These are phyloP conservation scores for Tinea pellionella DNA, from an alignment of 2,888 invertebrate genomes.

Conservation along the genomic window DNA sequence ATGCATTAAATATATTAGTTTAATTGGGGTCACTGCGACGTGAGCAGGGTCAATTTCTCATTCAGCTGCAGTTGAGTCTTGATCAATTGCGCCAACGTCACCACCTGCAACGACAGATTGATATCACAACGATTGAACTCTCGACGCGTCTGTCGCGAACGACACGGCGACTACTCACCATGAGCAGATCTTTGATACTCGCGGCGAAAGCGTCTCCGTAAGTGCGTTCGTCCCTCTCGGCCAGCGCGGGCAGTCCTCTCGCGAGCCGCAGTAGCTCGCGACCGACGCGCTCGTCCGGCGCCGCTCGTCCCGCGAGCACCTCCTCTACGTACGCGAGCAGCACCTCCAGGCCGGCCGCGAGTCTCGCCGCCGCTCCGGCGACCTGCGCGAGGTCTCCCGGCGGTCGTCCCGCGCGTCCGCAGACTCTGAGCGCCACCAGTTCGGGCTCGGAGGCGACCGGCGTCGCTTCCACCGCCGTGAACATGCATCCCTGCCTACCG, in stretches of 20 bases:
- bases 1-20: too few relatives aligned
- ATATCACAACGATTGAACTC: too few relatives aligned
- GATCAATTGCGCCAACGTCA: slow-evolving; percentile 94
- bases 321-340: slow-evolving; percentile 91
- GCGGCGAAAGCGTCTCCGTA: slow-evolving; percentile 96
- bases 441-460: slow-evolving; percentile 94
- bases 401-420: background rate
- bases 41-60: slow-evolving; percentile 92
- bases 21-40: slow-evolving; percentile 74
- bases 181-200: slow-evolving; percentile 95
- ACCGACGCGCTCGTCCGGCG: slow-evolving; percentile 89
- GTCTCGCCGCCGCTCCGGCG: slow-evolving; percentile 83
- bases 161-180: slow-evolving; percentile 73
- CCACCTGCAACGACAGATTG: slow-evolving; percentile 43
- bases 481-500: slow-evolving; percentile 94
- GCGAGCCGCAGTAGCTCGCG: slow-evolving; percentile 91
- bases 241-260: slow-evolving; percentile 91
- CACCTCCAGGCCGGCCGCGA: slow-evolving; percentile 81
- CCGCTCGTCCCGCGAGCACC: slow-evolving; percentile 82
- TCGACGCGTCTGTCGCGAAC: too few relatives aligned
- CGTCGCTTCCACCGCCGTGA: slow-evolving; percentile 93
- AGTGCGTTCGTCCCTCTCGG: slow-evolving; percentile 73
- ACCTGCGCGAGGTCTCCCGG: slow-evolving; percentile 68
- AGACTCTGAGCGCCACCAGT: slow-evolving; percentile 37
- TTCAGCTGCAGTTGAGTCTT: slow-evolving; percentile 96